Conservation (phyloP, 2,888 invertebrate genomes). For the Heliconius hortense region DNA sequence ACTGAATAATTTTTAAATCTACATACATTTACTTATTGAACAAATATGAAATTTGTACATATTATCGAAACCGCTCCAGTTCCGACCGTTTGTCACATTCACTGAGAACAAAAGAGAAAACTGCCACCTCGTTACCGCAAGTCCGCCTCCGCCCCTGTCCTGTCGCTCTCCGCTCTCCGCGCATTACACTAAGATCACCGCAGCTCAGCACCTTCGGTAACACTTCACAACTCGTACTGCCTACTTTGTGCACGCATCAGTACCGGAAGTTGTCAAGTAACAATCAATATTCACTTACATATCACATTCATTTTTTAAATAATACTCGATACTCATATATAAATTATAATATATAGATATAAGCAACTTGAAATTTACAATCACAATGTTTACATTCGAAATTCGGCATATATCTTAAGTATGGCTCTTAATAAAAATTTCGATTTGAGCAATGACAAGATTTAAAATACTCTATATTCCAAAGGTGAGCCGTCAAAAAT, state of each 20-base stretch:
- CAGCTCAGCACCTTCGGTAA: conserved; percentile 72
- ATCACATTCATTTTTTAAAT: conserved; percentile 76
- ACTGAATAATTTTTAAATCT: conserved; percentile 43
- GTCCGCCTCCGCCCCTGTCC: conserved; percentile 53
- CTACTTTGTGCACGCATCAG: conserved; percentile 52
- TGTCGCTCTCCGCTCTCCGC: conserved; percentile 48
- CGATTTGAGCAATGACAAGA: conserved; percentile 76
- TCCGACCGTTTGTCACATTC: conserved; percentile 43
- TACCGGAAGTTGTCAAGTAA: conserved; percentile 63
- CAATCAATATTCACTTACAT: conserved; percentile 66
- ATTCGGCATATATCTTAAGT: conserved; percentile 70
- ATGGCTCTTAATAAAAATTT: conserved; percentile 76
- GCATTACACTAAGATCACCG: conserved; percentile 61
- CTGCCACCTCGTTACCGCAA: conserved; percentile 41
- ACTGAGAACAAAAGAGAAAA: conserved; percentile 41
- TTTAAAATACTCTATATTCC: conserved; percentile 72
- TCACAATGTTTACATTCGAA: conserved; percentile 66
- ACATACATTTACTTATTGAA: conserved; percentile 44
- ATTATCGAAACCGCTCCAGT: conserved; percentile 43
- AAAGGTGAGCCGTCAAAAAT: conserved; percentile 79
- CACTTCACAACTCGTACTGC: conserved; percentile 62
- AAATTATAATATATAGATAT: conserved; percentile 61
- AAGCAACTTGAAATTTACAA: conserved; percentile 69
- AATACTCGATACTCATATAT: conserved; percentile 51
- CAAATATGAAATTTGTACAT: conserved; percentile 47